Conservation (phyloP, 2,113 vertebrate species). For the Holacanthus passer region DNA sequence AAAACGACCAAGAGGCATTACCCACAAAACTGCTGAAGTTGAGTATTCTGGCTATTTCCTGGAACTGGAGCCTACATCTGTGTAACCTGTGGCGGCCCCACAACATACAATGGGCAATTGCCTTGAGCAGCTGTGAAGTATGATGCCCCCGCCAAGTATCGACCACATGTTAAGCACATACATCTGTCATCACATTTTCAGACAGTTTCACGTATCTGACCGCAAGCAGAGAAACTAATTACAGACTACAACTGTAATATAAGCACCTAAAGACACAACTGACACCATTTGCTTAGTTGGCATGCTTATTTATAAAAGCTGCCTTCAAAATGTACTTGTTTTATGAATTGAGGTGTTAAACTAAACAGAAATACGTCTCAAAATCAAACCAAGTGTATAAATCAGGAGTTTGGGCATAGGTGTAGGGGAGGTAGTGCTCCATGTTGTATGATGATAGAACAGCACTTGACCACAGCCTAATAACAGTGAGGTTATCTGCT, state of each 20-base stretch:
- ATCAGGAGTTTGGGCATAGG: neutral
- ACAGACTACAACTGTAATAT: neutral
- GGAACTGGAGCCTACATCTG: neutral
- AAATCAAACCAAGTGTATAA: neutral
- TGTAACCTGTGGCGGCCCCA: neutral
- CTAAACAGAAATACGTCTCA: neutral
- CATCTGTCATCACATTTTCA: neutral
- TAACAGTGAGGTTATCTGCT: neutral
- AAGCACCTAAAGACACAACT: too few relatives aligned
- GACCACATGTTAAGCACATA: neutral
- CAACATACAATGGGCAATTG: neutral
- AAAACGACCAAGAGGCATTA: conserved; percentile 17
- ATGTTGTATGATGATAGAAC: neutral
- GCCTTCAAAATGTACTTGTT: neutral
- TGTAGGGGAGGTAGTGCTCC: neutral
- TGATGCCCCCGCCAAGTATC: neutral
- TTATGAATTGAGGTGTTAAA: neutral
- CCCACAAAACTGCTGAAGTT: conserved; percentile 35
- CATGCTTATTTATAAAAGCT: neutral
- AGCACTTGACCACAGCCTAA: neutral
- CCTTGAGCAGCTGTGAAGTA: neutral
- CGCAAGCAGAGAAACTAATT: neutral
- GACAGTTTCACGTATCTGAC: neutral
- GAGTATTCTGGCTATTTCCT: neutral
- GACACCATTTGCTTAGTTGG: neutral